Evolutionary conservation across 2,888 invertebrate species (phyloP), one percentile per base, ranked within the genome.

Genomic region (Agapetus fuscipes): DNA sequence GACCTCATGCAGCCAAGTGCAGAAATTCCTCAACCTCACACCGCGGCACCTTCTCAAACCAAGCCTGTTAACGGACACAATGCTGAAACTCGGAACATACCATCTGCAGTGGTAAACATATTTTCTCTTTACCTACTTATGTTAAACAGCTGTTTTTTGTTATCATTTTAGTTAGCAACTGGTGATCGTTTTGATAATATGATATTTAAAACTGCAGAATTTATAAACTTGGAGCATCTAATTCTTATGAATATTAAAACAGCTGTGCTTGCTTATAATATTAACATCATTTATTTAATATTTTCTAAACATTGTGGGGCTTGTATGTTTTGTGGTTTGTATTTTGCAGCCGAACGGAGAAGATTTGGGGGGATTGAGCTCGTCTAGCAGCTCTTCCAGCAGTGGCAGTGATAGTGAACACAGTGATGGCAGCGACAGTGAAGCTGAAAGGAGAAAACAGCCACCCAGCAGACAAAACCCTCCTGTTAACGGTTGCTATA

Each of bases 311-410:
- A n/a, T n/a, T n/a, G n/a, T n/a, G n/a, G n/a, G n/a, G n/a, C n/a
- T n/a, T n/a, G n/a, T n/a, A n/a, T n/a, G n/a, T n/a, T n/a, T n/a
- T n/a, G n/a, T n/a, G n/a, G n/a, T n/a, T n/a, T n/a, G n/a, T n/a
- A n/a, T n/a, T n/a, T n/a, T 33, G 6, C 39, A 43, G 43, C 35
- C 17, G 3, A 31, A 43, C n/a, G 24, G 27, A 15, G 71, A 62
- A 56, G 56, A 49, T 49, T 52, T 42, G 52, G 72, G 64, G 55
- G 70, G 64, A 35, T 67, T 65, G 7, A 62, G 62, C 44, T 66
- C 69, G 28, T 67, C 70, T 2, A 66, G 66, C 49, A 50, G 49
- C 33, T 48, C 46, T 17, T 48, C 46, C 13, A 66, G 65, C 51
- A 66, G 67, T 50, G 64, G 59, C 46, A 64, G 65, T 48, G 66